These are phyloP conservation scores for Aptenodytes patagonicus DNA, from an alignment of 2,113 vertebrate species.

Conservation along the genomic window DNA sequence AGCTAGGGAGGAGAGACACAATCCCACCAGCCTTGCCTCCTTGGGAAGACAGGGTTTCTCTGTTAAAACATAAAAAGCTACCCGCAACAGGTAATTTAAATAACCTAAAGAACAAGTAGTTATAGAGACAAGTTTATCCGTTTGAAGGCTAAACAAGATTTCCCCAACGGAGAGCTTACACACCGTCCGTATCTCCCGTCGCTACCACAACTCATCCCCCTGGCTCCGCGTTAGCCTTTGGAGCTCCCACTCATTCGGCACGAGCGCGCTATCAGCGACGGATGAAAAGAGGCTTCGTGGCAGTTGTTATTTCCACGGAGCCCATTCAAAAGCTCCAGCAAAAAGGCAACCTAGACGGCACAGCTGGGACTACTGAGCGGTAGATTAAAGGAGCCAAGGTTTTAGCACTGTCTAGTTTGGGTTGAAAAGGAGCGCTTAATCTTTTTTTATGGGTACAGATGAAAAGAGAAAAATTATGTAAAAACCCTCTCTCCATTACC, in stretches of 20 bases:
- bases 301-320: neutral
- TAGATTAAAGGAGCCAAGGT: neutral
- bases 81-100: neutral
- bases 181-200: fast-evolving
- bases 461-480: neutral
- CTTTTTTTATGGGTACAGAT: neutral
- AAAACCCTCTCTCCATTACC: neutral
- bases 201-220: neutral
- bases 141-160: neutral
- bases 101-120: neutral
- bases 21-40: neutral
- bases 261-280: fast-evolving
- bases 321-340: neutral
- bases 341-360: neutral
- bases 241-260: neutral
- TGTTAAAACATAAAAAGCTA: neutral
- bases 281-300: neutral
- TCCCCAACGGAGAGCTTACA: neutral
- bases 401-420: neutral
- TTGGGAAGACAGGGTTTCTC: neutral
- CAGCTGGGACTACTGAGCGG: neutral
- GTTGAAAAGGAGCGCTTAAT: neutral
- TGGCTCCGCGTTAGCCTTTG: neutral
- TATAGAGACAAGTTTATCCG: neutral
- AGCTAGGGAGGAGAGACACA: neutral